Base-by-base conservation (phyloP, 1,140 invertebrate genomes). In the Lasioglossum baleicum region DNA sequence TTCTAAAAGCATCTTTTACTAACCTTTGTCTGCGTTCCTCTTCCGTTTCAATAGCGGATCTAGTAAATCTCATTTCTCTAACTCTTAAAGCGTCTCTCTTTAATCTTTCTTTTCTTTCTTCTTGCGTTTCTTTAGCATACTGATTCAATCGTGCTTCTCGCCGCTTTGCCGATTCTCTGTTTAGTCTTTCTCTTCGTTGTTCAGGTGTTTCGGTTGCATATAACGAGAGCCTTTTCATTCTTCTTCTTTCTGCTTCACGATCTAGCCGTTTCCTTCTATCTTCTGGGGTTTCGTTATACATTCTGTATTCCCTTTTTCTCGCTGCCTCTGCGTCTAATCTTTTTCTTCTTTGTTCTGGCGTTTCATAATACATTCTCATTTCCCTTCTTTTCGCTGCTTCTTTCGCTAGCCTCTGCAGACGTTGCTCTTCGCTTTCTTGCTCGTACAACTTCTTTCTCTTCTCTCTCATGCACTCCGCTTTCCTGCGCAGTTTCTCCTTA, bases 351-450 rank as follows among this genome's bases (percentile, higher is more conserved):
- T 90, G 85, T n/a, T 91, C 90, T 0, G 88, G 83, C 11, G 83
- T 90, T 80, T 91, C 90, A 65, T 88, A 90, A 65, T 88, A 90
- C 87, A 90, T 90, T 79, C 89, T 90, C 85, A 88, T 88, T 68
- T 90, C 89, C 15, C 88, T 70, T 31, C 85, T 87, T 26, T 90
- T 90, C 0, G 85, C 85, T n/a, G 88, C 84, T 70, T 89, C 89
- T 35, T 83, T 84, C 7, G 87, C 82, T 26, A 90, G 58, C 42
- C 89, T 88, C 26, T 84, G 72, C 22, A 83, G 44, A 31, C 86
- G 80, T 44, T 90, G 81, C 35, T 89, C 84, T 31, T 86, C 82
- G 35, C 71, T 89, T 69, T 90, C 88, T 53, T 85, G 70, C 26
- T 90, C 87, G n/a, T 87, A 88, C 2, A 89, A 60, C 11, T 82